Evolutionary conservation across 2,797 vertebrate species (phyloP), one percentile per base, ranked within the genome.

Genomic region (Leuciscus waleckii): DNA sequence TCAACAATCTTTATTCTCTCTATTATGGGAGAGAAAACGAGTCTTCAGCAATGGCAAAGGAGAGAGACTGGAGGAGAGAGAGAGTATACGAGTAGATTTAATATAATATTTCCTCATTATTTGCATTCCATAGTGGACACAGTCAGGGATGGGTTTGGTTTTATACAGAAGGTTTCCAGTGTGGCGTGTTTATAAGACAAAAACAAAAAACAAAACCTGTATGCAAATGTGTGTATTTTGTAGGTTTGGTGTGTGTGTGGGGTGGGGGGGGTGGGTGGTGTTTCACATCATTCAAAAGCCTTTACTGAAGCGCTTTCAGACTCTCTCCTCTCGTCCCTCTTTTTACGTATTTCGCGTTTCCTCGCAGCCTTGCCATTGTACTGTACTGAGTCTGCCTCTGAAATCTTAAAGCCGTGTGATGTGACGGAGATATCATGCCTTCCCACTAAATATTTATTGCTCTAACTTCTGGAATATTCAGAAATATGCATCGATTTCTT

Each of bases 401-500:
- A 67, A 88, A 80, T 88, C 81, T 86, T 84, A 81, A 89, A 87
- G 81, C 84, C 69, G 74, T 83, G 79, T 80, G 84, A 82, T 87
- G 80, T 88, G 85, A 91, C 86, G 89, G 89, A 91, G 86, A 89
- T 91, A 91, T 90, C 92, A 94, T 92, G 79, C 79, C 90, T 90
- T 82, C 82, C 58, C 85, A 71, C 49, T 73, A 84, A 85, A 87
- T 83, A 83, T 92, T 89, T 80, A 86, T 89, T 92, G 79, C 89
- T 94, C 90, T 89, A 88, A 82, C 90, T 90, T 90, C 86, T 89
- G 86, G 87, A 90, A 82, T 54, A 35, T 70, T 91, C 91, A 90
- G 89, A 87, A 92, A 93, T 93, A 94, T 94, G 94, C 93, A 93
- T 92, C 90, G 83, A 89, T 78, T 87, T 91, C 90, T 86, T 90